A percentile compares a stretch with the other conserved stretches of the same genome.
Conservation (phyloP, 1,140 invertebrate species). For the Protaetia brevitarsis region DNA sequence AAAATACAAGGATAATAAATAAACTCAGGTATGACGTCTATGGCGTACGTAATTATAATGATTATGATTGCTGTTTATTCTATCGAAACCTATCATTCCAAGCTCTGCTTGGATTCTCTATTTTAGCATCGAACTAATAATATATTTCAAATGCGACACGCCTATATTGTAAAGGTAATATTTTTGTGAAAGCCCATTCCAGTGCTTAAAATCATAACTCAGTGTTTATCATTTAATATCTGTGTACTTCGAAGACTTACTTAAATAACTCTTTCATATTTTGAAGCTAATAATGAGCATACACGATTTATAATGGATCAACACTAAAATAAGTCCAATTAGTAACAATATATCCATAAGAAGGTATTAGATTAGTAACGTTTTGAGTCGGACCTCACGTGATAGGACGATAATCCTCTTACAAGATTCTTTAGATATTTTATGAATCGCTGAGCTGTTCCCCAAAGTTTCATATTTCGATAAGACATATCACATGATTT, state of each 20-base stretch:
- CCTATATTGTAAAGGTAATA: too few species aligned
- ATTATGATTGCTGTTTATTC: not conserved
- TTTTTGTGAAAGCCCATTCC: too few species aligned
- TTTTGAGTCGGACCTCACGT: not conserved
- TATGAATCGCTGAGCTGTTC: not conserved
- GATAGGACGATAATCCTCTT: not conserved
- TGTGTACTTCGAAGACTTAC: too few species aligned
- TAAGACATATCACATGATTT: not conserved
- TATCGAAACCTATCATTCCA: not conserved
- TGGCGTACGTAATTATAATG: not conserved
- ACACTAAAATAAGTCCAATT: not conserved
- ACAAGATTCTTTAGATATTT: slow-evolving; percentile 2
- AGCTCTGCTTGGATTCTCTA: not conserved
- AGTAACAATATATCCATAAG: not conserved
- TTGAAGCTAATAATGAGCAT: not conserved
- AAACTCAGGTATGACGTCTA: not conserved
- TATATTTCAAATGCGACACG: too few species aligned
- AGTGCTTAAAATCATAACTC: too few species aligned
- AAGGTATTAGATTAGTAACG: not conserved
- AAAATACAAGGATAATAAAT: not conserved
- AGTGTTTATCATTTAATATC: too few species aligned
- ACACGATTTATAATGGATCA: not conserved
- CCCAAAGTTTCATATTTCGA: not conserved
- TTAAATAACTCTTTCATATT: too few species aligned
- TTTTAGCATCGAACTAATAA: too few species aligned